These are phyloP conservation scores for Wasmannia auropunctata DNA, from an alignment of 1,140 invertebrate species.

Conservation along the genomic window DNA sequence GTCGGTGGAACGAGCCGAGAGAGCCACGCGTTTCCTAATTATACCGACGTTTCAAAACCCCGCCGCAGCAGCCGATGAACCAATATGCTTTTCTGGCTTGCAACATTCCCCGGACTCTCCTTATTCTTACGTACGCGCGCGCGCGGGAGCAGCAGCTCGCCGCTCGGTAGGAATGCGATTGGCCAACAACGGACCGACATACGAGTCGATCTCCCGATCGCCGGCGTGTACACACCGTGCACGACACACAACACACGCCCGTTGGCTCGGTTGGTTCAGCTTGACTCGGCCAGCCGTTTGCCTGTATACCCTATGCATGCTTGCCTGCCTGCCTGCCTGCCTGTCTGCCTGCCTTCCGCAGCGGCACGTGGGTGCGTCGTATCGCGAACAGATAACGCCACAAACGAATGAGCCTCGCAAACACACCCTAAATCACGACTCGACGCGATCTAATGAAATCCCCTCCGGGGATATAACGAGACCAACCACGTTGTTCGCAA, in stretches of 20 bases:
- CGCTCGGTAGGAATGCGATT: constrained; percentile 82
- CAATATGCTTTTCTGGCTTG: constrained; percentile 83
- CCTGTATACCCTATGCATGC: too few species aligned
- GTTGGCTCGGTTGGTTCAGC: neutral
- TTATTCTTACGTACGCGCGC: constrained; percentile 62
- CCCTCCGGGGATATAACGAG: neutral
- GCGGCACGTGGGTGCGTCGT: constrained; percentile 61
- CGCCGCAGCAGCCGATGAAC: constrained; percentile 80
- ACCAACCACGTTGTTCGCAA: neutral
- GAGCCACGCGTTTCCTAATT: constrained; percentile 82
- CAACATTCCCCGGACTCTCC: constrained; percentile 75
- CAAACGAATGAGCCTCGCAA: constrained; percentile 76
- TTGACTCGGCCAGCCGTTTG: neutral
- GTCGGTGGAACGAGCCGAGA: constrained; percentile 64
- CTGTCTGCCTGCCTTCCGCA: neutral
- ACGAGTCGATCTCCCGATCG: constrained; percentile 53
- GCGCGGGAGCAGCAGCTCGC: constrained; percentile 68
- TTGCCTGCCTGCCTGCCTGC: neutral
- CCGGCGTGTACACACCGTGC: neutral
- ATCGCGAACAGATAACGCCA: constrained; percentile 39
- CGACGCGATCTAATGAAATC: neutral
- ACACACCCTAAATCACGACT: constrained; percentile 61
- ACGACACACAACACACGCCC: constrained; percentile 34
- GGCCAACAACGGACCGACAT: constrained; percentile 77
- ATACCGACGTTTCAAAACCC: constrained; percentile 82